These are phyloP conservation scores for Synanthedon tipuliformis DNA, from an alignment of 2,888 invertebrate species.

Conservation along the genomic window DNA sequence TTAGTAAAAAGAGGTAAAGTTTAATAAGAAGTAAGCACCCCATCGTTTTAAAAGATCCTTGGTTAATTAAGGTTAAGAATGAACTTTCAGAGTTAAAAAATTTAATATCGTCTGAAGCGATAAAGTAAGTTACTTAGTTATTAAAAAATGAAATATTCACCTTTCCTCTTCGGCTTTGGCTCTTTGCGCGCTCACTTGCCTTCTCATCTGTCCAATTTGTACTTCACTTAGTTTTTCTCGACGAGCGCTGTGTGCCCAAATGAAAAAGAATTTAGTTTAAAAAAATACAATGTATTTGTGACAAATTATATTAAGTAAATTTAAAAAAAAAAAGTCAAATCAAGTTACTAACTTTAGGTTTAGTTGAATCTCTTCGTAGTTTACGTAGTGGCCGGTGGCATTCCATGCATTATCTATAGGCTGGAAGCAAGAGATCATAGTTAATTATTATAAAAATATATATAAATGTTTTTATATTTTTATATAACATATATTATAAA, in stretches of 20 bases:
- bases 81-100: too few relatives aligned
- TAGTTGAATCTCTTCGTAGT: slow-evolving; percentile 87
- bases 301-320: neutral
- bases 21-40: too few relatives aligned
- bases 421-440: slow-evolving; percentile 19
- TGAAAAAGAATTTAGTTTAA: neutral
- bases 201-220: slow-evolving; percentile 84
- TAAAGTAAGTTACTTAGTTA: slow-evolving; percentile 1
- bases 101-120: neutral
- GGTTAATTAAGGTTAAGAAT: too few relatives aligned
- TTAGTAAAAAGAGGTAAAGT: too few relatives aligned
- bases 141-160: slow-evolving; percentile 53
- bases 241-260: slow-evolving; percentile 53
- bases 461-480: too few relatives aligned
- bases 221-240: slow-evolving; percentile 82
- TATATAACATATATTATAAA: too few relatives aligned
- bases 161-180: slow-evolving; percentile 86
- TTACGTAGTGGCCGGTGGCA: slow-evolving; percentile 78
- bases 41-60: too few relatives aligned
- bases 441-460: neutral
- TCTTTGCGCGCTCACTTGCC: slow-evolving; percentile 82
- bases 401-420: slow-evolving; percentile 64
- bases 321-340: too few relatives aligned
- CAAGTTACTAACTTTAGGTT: slow-evolving; percentile 77
- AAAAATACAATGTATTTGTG: neutral